Percentiles rank a stretch among this genome's conserved stretches.
Conservation (phyloP, 2,113 vertebrate genomes). For the Onychostruthus taczanowskii region DNA sequence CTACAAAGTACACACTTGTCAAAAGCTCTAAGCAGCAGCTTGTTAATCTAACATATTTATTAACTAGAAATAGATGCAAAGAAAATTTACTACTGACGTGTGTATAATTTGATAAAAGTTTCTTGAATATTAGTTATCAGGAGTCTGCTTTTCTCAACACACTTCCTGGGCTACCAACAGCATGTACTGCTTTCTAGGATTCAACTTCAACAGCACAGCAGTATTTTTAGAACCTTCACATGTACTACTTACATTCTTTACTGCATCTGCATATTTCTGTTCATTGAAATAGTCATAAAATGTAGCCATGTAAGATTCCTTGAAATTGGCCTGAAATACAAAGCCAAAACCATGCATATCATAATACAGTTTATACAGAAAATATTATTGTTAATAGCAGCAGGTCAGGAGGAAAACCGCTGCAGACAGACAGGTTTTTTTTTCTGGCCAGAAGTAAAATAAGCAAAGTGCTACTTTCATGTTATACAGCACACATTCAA, state of each 20-base stretch:
- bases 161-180: neutral
- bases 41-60: neutral
- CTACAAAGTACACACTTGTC: neutral
- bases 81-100: neutral
- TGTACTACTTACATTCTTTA: conserved; percentile 89
- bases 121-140: neutral
- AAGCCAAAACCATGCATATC: conserved; percentile 3
- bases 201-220: neutral
- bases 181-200: neutral
- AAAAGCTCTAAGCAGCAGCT: neutral
- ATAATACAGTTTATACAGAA: neutral
- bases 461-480: neutral
- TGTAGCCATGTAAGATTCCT: conserved; percentile 96
- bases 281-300: conserved; percentile 99
- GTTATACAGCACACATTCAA: neutral
- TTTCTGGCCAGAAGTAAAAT: neutral
- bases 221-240: neutral
- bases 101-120: neutral
- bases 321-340: conserved; percentile 89
- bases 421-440: neutral
- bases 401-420: neutral
- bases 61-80: neutral
- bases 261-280: conserved; percentile 96
- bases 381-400: neutral
- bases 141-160: neutral